These are phyloP conservation scores for Morone saxatilis DNA, from an alignment of 2,113 vertebrate species.

Conservation along the genomic window DNA sequence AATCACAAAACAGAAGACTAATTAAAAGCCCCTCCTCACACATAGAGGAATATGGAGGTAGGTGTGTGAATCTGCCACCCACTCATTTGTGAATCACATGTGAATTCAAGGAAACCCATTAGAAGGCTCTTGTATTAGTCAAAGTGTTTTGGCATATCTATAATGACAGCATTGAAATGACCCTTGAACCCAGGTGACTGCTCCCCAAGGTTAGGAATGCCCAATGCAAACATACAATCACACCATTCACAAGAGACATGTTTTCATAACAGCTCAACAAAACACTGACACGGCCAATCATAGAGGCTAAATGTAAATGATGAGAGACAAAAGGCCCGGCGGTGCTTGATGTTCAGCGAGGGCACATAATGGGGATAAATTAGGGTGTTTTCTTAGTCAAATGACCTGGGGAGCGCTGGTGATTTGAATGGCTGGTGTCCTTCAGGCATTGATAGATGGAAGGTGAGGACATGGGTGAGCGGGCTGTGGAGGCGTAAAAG, in stretches of 20 bases:
- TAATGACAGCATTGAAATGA: constrained; percentile 60
- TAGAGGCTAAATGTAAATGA: constrained; percentile 49
- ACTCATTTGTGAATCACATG: constrained; percentile 6
- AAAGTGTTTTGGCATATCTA: constrained; percentile 14
- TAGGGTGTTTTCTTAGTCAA: constrained; percentile 73
- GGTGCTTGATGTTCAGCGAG: constrained; percentile 44
- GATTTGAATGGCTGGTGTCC: constrained; percentile 63
- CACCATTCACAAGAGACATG: constrained; percentile 41
- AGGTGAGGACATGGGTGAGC: constrained; percentile 71
- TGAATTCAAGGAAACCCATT: constrained; percentile 37
- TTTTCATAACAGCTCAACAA: constrained; percentile 51
- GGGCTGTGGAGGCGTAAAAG: constrained; percentile 36
- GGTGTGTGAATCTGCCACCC: constrained; percentile 25
- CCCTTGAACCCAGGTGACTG: constrained; percentile 33
- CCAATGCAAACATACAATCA: constrained; percentile 65
- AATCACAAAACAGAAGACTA: constrained; percentile 11
- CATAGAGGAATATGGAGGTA: neutral
- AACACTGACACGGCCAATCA: constrained; percentile 67
- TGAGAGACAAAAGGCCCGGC: constrained; percentile 65
- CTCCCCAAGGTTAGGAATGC: constrained; percentile 55
- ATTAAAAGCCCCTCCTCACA: constrained; percentile 18
- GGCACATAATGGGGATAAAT: constrained; percentile 76
- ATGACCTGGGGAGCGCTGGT: constrained; percentile 61
- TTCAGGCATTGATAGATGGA: constrained; percentile 72
- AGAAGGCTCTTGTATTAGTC: constrained; percentile 14